Evolutionary conservation across 2,888 invertebrate species (phyloP).

Genomic region (Phengaris alcon): DNA sequence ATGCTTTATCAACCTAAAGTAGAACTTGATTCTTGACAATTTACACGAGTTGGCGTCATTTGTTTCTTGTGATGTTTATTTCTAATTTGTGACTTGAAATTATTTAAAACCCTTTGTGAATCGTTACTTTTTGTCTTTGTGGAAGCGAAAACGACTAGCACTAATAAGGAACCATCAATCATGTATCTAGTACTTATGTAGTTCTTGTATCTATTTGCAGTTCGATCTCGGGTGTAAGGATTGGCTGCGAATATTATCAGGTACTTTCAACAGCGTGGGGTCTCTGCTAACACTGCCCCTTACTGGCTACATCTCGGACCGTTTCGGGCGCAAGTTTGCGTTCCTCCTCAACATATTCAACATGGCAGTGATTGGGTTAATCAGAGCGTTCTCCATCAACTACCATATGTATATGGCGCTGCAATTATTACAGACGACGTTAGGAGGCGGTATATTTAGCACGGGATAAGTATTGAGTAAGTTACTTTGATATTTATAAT

Average conservation of each 20-base stretch:
- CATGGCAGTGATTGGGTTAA: slow-evolving; percentile 50
- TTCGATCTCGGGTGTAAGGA: slow-evolving; percentile 82
- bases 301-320: slow-evolving; percentile 84
- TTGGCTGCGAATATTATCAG: slow-evolving; percentile 85
- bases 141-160: background rate
- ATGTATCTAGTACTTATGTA: background rate
- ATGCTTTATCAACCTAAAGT: no score
- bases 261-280: slow-evolving; percentile 84
- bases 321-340: slow-evolving; percentile 74
- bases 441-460: slow-evolving; percentile 65
- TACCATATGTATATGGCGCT: slow-evolving; percentile 64
- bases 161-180: background rate
- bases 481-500: slow-evolving; percentile 31
- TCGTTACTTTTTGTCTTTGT: no score
- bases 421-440: slow-evolving; percentile 63
- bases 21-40: no score
- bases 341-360: slow-evolving; percentile 65
- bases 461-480: slow-evolving; percentile 53
- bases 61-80: no score
- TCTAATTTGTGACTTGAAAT: no score
- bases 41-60: no score
- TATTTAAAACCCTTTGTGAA: no score
- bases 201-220: slow-evolving; percentile 57
- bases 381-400: slow-evolving; percentile 73
- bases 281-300: slow-evolving; percentile 84